Evolutionary conservation across 2,797 vertebrate species (phyloP).

Genomic region (Rhabdophis nuchalis): DNA sequence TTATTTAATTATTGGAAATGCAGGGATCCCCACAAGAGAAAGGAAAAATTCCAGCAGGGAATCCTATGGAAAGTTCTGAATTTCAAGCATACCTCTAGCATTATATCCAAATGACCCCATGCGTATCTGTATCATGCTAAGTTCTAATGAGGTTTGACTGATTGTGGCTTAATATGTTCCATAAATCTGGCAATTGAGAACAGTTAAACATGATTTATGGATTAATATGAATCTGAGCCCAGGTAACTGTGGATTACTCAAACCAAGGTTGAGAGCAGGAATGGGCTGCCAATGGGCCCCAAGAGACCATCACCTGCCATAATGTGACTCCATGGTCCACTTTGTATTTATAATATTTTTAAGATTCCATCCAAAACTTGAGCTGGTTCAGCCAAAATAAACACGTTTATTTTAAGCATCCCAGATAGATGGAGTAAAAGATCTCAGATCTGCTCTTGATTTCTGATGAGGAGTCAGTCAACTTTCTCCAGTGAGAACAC

Average conservation of each 20-base stretch:
- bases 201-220: background rate
- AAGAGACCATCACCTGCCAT: background rate
- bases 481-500: constrained; percentile 44
- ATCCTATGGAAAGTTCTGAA: background rate
- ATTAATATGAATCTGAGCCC: background rate
- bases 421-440: constrained; percentile 45
- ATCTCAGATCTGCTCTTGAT: constrained; percentile 46
- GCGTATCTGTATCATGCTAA: background rate
- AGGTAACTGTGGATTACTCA: background rate
- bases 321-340: background rate
- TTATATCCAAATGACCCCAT: background rate
- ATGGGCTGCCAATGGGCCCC: background rate
- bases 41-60: background rate
- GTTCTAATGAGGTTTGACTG: background rate
- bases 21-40: background rate
- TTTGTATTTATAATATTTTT: background rate
- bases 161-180: background rate
- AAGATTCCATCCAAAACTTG: background rate
- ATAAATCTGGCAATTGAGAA: background rate
- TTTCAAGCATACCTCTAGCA: background rate
- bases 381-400: background rate
- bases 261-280: background rate
- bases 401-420: background rate
- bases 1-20: background rate
- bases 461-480: constrained; percentile 29